Evolutionary conservation across 1,140 invertebrate genomes (phyloP), one percentile per base, ranked within the genome.

Genomic region (Hyles vespertilio): DNA sequence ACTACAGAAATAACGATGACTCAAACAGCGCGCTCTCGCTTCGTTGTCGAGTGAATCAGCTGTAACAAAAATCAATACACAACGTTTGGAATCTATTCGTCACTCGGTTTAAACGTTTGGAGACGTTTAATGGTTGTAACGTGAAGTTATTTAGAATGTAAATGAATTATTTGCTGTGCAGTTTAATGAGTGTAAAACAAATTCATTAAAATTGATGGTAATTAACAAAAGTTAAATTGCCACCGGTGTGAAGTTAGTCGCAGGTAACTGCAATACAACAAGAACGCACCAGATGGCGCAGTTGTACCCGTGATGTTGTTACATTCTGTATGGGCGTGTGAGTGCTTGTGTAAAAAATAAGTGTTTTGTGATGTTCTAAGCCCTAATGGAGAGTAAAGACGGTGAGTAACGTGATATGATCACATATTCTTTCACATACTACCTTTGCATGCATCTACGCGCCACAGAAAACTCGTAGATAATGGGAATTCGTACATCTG

Each of bases 271-370:
- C 69, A 68, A 69, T 74, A 69, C 63, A 65, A 69, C 55, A 63
- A 73, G 57, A 72, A 63, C 57, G 56, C 77, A 67, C 77, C 79
- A 88, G 84, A 84, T 77, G 84, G 81, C 83, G 84, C 81, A 88
- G 85, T 86, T 59, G 72, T 86, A 80, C 77, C 79, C 85, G 83
- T 86, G 83, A 88, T 88, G 85, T 88, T 85, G 81, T 82, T 84
- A 77, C 83, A 84, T 82, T 79, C 79, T 70, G 78, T 79, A 84
- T 78, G 85, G 85, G 85, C 83, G 85, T 86, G 83, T 85, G 78
- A 85, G 85, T 88, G 85, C 80, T 86, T 88, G 85, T 86, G 81
- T 77, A 81, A 79, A 81, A 84, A 77, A 70, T 75, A 70, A 78
- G 85, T 88, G 85, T 83, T 86, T 85, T 79, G 85, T 88, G 83